A percentile compares a stretch with the other conserved stretches of the same genome.
Evolutionary conservation across 1,140 invertebrate species (phyloP).

Genomic region (Aphidius ervi): DNA sequence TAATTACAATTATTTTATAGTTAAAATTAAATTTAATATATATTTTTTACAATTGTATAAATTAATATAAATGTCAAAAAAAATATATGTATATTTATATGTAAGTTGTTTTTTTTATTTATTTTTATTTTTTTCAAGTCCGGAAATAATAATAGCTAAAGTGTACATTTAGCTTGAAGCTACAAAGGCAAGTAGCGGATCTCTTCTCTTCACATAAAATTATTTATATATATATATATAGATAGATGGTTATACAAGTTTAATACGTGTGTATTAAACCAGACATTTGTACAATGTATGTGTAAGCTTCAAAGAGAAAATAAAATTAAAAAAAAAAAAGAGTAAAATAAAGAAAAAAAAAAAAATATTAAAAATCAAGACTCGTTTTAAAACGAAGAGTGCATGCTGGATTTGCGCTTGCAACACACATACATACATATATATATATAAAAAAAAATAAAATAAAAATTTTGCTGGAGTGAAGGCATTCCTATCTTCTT

Average conservation of each 20-base stretch:
- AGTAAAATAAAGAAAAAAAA: not conserved
- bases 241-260: not conserved
- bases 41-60: too few species aligned
- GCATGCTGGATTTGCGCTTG: slow-evolving; percentile 3
- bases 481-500: slow-evolving; percentile 14
- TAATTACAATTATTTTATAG: too few species aligned
- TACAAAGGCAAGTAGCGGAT: slow-evolving; percentile 21
- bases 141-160: slow-evolving; percentile 8
- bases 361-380: not conserved
- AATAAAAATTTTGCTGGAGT: slow-evolving; percentile 7
- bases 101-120: too few species aligned
- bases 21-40: too few species aligned
- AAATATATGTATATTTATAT: too few species aligned
- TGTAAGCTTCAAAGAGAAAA: too few species aligned
- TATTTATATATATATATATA: slow-evolving; percentile 11
- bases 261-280: too few species aligned
- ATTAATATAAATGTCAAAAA: too few species aligned
- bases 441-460: too few species aligned
- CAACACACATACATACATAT: not conserved
- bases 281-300: too few species aligned
- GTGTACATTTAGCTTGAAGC: slow-evolving; percentile 28
- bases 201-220: not conserved
- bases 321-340: not conserved
- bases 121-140: not conserved
- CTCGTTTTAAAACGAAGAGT: slow-evolving; percentile 4